A percentile compares a stretch with the other conserved stretches of the same genome.
phyloP scores from a whole-genome alignment of 2,888 invertebrate species.

The Heliconius ismenius region DNA sequence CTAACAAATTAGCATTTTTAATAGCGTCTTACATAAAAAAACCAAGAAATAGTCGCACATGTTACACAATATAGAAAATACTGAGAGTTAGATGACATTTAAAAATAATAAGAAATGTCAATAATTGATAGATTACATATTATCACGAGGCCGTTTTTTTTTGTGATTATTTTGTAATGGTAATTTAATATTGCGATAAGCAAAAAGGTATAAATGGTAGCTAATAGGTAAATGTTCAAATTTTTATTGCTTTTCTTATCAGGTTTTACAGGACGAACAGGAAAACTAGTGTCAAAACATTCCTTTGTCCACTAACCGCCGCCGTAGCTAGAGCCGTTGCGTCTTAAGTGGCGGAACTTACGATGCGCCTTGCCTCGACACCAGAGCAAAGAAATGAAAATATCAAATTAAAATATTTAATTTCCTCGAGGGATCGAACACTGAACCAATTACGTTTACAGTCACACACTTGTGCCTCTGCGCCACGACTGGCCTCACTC shows the following conservation, averaged over 20 bases:
- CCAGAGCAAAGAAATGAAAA: too few species aligned
- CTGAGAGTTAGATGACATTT: constrained; percentile 13
- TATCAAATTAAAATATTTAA: too few species aligned
- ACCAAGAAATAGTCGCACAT: constrained; percentile 71
- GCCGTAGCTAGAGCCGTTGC: too few species aligned
- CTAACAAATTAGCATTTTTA: background rate
- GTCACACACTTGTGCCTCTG: too few species aligned
- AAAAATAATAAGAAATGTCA: constrained; percentile 7
- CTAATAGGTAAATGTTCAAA: background rate
- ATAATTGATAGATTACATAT: constrained; percentile 28
- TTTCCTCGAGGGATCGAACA: too few species aligned
- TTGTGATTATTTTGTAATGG: constrained; percentile 16
- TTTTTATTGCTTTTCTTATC: background rate
- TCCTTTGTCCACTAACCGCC: too few species aligned
- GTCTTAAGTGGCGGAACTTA: too few species aligned
- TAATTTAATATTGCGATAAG: constrained; percentile 4
- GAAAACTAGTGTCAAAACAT: too few species aligned
- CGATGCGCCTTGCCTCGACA: too few species aligned
- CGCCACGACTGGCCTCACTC: too few species aligned
- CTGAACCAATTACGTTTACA: too few species aligned
- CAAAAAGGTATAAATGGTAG: background rate
- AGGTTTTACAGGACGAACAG: too few species aligned
- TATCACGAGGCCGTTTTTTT: constrained; percentile 21
- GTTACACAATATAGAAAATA: constrained; percentile 15
- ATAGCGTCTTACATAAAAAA: constrained; percentile 51